These are phyloP conservation scores for Caenorhabditis sp. DNA, from an alignment of 2,888 invertebrate species.

Conservation along the genomic window DNA sequence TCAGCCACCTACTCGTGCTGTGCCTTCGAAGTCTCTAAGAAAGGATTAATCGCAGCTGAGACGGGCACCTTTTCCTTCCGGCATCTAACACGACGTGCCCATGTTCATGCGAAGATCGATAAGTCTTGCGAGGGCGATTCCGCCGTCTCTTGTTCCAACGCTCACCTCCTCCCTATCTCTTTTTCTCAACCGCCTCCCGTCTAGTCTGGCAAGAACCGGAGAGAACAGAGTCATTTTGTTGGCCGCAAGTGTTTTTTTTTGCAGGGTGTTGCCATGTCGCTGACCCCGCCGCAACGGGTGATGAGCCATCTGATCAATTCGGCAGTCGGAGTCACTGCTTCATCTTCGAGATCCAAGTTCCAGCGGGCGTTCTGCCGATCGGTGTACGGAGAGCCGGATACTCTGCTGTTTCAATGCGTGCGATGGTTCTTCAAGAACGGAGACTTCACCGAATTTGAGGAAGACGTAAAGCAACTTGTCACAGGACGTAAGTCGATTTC, in stretches of 20 bases:
- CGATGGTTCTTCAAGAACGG: slow-evolving; percentile 21
- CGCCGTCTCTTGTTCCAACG: neutral
- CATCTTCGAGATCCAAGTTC: neutral
- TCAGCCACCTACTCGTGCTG: too few species aligned
- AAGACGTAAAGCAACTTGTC: neutral
- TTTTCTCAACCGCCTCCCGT: slow-evolving; percentile 3
- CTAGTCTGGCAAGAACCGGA: neutral
- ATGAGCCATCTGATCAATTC: slow-evolving; percentile 19
- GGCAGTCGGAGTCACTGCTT: neutral
- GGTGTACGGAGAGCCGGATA: slow-evolving; percentile 6
- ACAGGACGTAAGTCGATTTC: slow-evolving; percentile 39
- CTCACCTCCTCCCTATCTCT: neutral
- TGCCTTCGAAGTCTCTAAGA: too few species aligned
- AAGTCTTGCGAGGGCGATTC: neutral
- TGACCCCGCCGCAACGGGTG: slow-evolving; percentile 3
- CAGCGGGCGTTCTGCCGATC: neutral
- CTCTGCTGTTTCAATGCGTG: slow-evolving; percentile 13
- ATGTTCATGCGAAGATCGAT: slow-evolving; percentile 13
- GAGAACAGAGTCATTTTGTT: neutral
- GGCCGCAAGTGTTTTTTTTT: neutral
- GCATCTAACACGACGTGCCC: neutral
- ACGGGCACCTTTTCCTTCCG: too few species aligned
- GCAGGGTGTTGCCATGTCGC: neutral
- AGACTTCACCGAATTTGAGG: slow-evolving; percentile 20
- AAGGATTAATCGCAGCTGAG: too few species aligned